Conservation (phyloP, 2,113 vertebrate genomes). For the Aegotheles bennettii region DNA sequence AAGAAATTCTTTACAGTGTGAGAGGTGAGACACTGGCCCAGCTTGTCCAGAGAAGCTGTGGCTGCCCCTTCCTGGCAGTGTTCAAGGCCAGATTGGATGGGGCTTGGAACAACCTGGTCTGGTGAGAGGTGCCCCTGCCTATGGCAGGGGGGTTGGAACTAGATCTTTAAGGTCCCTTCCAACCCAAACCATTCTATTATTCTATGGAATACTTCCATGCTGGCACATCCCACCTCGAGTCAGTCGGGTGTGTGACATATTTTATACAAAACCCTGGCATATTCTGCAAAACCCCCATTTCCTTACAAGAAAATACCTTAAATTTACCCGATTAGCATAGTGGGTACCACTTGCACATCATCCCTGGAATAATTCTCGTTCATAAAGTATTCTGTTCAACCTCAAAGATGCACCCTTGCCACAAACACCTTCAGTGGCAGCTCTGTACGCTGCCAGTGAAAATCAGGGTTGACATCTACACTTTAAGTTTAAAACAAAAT, state of each 20-base stretch:
- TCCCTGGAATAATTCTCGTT: background rate
- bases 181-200: too few relatives aligned
- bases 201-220: background rate
- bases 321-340: background rate
- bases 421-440: background rate
- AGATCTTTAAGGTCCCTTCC: too few relatives aligned
- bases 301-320: background rate
- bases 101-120: too few relatives aligned
- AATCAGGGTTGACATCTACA: slow-evolving; percentile 15
- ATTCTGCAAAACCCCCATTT: background rate
- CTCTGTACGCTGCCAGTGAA: background rate
- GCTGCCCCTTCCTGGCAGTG: too few relatives aligned
- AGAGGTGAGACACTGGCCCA: too few relatives aligned
- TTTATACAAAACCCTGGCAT: background rate
- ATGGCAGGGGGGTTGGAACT: too few relatives aligned
- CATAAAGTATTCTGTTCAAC: background rate
- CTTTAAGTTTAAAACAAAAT: slow-evolving; percentile 31
- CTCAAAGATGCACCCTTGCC: background rate
- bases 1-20: too few relatives aligned
- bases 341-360: fast-evolving
- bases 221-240: background rate
- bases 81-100: too few relatives aligned
- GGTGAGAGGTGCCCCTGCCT: too few relatives aligned
- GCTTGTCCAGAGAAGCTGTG: too few relatives aligned
- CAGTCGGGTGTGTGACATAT: fast-evolving